phyloP scores from a whole-genome alignment of 2,888 invertebrate species.

The Tipula vernalis region DNA sequence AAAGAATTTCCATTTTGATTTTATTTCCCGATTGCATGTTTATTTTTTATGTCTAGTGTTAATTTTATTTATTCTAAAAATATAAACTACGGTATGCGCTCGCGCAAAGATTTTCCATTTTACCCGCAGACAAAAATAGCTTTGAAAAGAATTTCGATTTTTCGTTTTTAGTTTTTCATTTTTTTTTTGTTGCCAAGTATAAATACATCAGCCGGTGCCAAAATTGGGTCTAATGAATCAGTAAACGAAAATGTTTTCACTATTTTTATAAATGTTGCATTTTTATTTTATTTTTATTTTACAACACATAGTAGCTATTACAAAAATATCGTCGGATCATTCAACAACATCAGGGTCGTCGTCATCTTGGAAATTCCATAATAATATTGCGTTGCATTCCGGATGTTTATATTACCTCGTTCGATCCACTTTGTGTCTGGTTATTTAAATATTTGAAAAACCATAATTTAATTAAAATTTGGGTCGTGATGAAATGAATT shows the following conservation, averaged over 20 bases:
- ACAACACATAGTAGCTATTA: neutral
- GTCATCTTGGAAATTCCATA: neutral
- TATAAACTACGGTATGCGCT: neutral
- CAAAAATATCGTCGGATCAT: neutral
- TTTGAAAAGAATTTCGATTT: neutral
- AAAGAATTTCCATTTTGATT: neutral
- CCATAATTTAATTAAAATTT: neutral
- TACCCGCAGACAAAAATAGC: neutral
- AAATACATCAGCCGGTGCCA: slow-evolving; percentile 11
- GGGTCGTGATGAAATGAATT: neutral
- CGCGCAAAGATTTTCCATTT: slow-evolving; percentile 1
- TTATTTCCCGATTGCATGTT: slow-evolving; percentile 1
- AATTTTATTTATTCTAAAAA: neutral
- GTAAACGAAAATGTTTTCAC: neutral
- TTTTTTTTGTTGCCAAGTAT: neutral
- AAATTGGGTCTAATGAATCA: slow-evolving; percentile 11
- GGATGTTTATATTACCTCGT: neutral
- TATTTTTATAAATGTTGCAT: neutral
- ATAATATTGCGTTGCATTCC: neutral
- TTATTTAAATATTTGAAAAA: neutral
- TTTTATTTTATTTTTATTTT: neutral
- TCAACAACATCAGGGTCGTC: neutral
- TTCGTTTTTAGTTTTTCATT: neutral
- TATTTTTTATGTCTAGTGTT: slow-evolving; percentile 8
- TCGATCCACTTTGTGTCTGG: neutral